phyloP scores from a whole-genome alignment of 2,888 invertebrate genomes.

The Andrena dorsata region DNA sequence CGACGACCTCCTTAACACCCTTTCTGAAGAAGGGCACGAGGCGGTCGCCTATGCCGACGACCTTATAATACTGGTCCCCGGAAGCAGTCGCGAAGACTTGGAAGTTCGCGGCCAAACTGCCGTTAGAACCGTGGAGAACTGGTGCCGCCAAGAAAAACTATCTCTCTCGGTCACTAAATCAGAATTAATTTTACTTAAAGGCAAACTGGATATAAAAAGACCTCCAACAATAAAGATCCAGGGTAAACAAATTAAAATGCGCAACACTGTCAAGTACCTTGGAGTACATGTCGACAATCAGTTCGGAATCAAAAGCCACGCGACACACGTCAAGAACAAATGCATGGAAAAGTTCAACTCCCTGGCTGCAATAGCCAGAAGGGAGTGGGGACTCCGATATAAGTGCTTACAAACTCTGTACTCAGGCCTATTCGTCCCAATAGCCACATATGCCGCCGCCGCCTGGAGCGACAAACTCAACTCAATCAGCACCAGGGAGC shows the following conservation, averaged over 20 bases:
- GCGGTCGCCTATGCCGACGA: slow-evolving; percentile 10
- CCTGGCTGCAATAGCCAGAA: not conserved
- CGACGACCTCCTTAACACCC: not conserved
- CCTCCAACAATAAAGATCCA: slow-evolving; percentile 13
- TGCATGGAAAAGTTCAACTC: slow-evolving; percentile 10
- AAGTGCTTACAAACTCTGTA: not conserved
- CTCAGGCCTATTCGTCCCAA: not conserved
- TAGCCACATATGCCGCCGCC: not conserved
- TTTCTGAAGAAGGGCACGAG: not conserved
- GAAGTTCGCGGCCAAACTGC: not conserved
- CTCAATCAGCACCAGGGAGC: not conserved
- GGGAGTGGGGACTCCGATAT: not conserved
- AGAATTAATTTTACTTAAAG: not conserved
- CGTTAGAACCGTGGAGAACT: rapidly evolving
- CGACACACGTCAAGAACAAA: not conserved
- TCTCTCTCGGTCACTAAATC: not conserved
- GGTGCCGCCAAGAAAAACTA: not conserved
- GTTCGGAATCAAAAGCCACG: not conserved
- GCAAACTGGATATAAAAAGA: slow-evolving; percentile 7
- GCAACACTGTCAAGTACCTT: not conserved
- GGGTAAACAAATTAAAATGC: not conserved
- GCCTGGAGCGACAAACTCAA: not conserved
- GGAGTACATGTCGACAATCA: slow-evolving; percentile 16
- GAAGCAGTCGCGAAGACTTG: not conserved
- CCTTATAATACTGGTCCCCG: not conserved